Conservation (phyloP, 2,888 invertebrate species). For the Lapara coniferarum region DNA sequence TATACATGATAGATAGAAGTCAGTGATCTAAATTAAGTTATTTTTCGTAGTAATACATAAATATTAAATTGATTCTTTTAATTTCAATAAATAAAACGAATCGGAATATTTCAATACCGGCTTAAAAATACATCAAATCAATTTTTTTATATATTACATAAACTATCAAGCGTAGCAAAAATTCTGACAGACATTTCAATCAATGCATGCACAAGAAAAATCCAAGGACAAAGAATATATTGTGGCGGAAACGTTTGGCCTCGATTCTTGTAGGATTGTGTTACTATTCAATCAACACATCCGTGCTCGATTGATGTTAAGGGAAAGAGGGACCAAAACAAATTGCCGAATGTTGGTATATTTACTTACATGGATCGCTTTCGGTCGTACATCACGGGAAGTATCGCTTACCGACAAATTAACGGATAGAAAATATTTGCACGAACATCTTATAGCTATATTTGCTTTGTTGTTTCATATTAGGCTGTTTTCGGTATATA, state of each 20-base stretch:
- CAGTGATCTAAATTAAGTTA: no score
- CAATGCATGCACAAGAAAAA: conserved; percentile 9
- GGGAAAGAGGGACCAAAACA: conserved; percentile 55
- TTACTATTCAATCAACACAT: conserved; percentile 71
- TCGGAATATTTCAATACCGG: no score
- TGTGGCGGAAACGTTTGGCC: conserved; percentile 46
- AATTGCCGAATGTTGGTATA: conserved; percentile 52
- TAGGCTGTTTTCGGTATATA: background rate
- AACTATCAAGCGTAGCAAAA: background rate
- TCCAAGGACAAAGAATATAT: conserved; percentile 28
- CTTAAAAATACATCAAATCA: no score
- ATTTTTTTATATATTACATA: no score
- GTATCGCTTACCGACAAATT: conserved; percentile 68
- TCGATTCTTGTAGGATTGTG: conserved; percentile 49
- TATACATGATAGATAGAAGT: no score
- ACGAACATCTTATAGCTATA: conserved; percentile 31
- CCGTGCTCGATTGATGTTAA: conserved; percentile 60
- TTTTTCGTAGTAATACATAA: no score
- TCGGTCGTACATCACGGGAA: conserved; percentile 51
- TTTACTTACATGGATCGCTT: conserved; percentile 64
- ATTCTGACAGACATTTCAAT: background rate
- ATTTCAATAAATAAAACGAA: no score
- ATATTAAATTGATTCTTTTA: no score
- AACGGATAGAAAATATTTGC: conserved; percentile 58
- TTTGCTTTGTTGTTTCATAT: conserved; percentile 27